These are phyloP conservation scores for Megastigmus dorsalis DNA, from an alignment of 2,888 invertebrate genomes.

Conservation along the genomic window DNA sequence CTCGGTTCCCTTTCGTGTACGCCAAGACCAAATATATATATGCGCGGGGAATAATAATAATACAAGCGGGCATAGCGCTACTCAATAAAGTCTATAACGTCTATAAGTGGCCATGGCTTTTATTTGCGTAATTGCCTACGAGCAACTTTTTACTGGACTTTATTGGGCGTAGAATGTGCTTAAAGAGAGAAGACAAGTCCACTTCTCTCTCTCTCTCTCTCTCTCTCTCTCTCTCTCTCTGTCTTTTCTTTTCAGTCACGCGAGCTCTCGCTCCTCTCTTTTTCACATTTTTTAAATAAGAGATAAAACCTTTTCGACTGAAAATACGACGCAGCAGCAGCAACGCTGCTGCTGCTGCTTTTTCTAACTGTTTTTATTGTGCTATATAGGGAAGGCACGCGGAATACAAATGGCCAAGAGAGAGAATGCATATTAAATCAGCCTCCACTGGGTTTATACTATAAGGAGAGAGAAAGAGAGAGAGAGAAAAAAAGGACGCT, in stretches of 20 bases:
- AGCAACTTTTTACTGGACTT: conserved; percentile 50
- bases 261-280: neutral
- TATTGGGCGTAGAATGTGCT: conserved; percentile 34
- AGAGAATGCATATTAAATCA: conserved; percentile 31
- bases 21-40: conserved; percentile 36
- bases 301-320: conserved; percentile 24
- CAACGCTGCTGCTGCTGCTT: neutral
- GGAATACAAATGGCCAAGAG: neutral
- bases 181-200: conserved; percentile 21
- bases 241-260: neutral
- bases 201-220: neutral
- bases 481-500: neutral
- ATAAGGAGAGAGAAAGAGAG: neutral
- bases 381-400: no score
- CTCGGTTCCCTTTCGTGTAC: conserved; percentile 13
- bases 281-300: conserved; percentile 35
- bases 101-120: conserved; percentile 41
- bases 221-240: conserved; percentile 1
- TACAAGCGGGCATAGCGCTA: conserved; percentile 19
- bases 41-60: conserved; percentile 37
- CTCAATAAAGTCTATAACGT: conserved; percentile 46
- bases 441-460: neutral
- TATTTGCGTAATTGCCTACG: conserved; percentile 44
- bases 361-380: conserved; percentile 22
- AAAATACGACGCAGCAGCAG: conserved; percentile 20